Base-by-base conservation (phyloP, 2,888 invertebrate species). In the Lacanobia oleracea region DNA sequence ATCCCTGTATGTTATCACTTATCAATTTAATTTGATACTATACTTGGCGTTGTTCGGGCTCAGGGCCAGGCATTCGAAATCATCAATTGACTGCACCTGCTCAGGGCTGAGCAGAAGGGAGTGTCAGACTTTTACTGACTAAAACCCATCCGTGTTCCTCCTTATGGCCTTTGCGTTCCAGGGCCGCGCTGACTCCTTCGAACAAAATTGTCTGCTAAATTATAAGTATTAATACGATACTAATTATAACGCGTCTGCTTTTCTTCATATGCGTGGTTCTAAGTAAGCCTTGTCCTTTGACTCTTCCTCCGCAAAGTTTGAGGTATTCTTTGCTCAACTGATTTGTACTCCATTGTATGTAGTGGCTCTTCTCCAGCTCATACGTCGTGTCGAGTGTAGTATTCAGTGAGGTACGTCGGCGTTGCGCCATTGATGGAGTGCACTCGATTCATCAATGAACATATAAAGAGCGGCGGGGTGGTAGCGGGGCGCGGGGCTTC, bases 391-490 rank as follows among this genome's bases (percentile, higher is more conserved):
- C 10, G 48, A 51, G 50, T n/a, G n/a, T 63, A 67, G 56, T 48
- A 23, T 18, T 12, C 23, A 48, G 50, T 53, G 65, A 72, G 62
- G 72, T 56, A 50, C 51, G 59, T 43, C 67, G 43, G 53, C n/a
- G 81, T 83, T 81, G 83, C 77, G 79, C 85, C 85, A 84, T 86
- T 86, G 87, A 88, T 81, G 78, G 83, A 84, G 81, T 79, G 86
- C 87, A 83, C 85, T 87, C 85, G 78, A 82, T 87, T 86, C 85
- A 83, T 91, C 90, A 91, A 90, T 91, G 90, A 82, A 87, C 85
- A 65, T 77, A 79, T 81, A 79, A 72, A 79, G 83, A 79, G 68
- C 81, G 75, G 75, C 75, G 67, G 53, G 40, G 57, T 57, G 7
- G 6, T 33, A 2, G 64, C 43, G 54, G 63, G 33, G 72, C 16